Base-by-base conservation (phyloP, 2,797 vertebrate species). In the Adrianichthys oophorus region DNA sequence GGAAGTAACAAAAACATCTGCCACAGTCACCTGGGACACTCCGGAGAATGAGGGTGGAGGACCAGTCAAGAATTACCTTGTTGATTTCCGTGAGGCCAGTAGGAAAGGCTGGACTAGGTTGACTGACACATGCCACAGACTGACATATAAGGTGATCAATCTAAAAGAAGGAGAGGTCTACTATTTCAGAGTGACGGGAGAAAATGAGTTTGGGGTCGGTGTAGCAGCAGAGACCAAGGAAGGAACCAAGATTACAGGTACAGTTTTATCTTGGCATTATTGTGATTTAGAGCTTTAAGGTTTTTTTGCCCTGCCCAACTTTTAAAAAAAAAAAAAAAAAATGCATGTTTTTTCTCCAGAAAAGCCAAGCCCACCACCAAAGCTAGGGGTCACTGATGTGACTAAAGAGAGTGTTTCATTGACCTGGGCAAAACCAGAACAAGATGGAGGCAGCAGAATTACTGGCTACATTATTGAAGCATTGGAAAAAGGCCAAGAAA, bases 1-100 rank as follows among this genome's bases (percentile, higher is more conserved):
- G 78, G 97, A 99, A 0, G 78, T 99, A 64, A 96, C 96, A 42
- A 98, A 93, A 83, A 93, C 93, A 58, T 95, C 95, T 74, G 95
- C 92, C 54, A 92, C 92, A 40, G 78, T 99, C 54, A 92, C 92
- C 52, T 99, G 98, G 98, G 97, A 98, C 77, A 94, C 94, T 73
- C 97, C 98, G 76, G 97, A 98, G 66, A 99, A 96, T 65, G 98
- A 99, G 62, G 98, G 97, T 50, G 97, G 98, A 64, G 96, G 94
- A 83, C 93, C 94, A 52, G 97, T 99, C 29, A 99, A 96, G 87
- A 99, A 98, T 78, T 99, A 99, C 61, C 90, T 95, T 48, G 86
- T 99, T 86, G 97, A 99, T 89, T 92, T 98, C 76, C 93, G 96
- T 55, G 97, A 99, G 85, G 97, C 96, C 72, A 98, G 94, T 85